A percentile compares a stretch with the other conserved stretches of the same genome.
Conservation (phyloP, 2,113 vertebrate species). For the Bothrops jararaca region DNA sequence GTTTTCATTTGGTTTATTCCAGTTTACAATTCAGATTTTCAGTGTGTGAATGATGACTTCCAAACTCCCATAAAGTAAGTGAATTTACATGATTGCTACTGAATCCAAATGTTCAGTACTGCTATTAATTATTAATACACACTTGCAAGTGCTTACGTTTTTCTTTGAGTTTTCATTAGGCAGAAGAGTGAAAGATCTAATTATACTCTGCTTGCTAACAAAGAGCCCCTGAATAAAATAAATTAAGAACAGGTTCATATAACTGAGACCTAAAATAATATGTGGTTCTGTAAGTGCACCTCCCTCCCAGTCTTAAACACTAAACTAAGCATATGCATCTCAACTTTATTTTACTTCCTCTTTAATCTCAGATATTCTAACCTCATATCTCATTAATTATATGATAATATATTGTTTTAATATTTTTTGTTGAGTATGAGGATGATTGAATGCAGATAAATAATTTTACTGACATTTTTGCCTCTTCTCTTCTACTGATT, state of each 20-base stretch:
- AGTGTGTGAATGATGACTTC: background rate
- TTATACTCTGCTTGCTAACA: background rate
- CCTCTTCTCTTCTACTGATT: background rate
- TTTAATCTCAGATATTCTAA: background rate
- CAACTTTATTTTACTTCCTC: background rate
- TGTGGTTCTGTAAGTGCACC: background rate
- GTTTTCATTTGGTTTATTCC: background rate
- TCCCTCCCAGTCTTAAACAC: background rate
- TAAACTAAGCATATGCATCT: background rate
- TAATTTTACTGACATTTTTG: background rate
- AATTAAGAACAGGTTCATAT: background rate
- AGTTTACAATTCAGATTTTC: background rate
- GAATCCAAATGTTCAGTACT: background rate
- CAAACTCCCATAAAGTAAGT: background rate
- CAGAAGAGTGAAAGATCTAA: background rate
- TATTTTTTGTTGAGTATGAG: background rate
- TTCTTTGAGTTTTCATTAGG: background rate
- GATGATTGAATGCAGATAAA: background rate
- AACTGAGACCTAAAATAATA: background rate
- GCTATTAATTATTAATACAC: background rate
- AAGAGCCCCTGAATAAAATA: background rate
- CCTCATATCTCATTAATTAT: background rate
- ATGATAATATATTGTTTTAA: background rate
- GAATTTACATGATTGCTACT: background rate
- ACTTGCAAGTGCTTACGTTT: background rate